A percentile compares a stretch with the other conserved stretches of the same genome.
These are phyloP conservation scores for Lytechinus variegatus DNA, from an alignment of 35 echinoderm and acorn worm species.

Conservation along the genomic window DNA sequence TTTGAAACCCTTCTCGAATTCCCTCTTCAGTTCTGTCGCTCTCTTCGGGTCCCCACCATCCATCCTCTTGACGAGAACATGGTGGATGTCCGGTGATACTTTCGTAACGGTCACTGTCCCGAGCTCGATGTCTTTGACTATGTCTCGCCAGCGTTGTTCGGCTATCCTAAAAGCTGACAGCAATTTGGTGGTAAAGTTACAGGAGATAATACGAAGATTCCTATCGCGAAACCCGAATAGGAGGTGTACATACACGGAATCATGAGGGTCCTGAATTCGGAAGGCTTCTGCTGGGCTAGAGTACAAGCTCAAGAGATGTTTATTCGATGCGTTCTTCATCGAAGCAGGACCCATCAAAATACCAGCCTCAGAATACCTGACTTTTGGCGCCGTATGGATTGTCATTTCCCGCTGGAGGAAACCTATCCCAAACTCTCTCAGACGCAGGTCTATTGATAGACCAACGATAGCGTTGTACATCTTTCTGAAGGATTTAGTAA, in stretches of 20 bases:
- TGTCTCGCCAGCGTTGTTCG: conserved; percentile 58
- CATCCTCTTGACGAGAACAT: conserved; percentile 34
- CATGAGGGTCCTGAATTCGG: conserved; percentile 40
- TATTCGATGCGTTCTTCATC: conserved; percentile 47
- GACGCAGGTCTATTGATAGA: neutral
- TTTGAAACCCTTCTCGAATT: conserved; percentile 81
- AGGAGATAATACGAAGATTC: conserved; percentile 33
- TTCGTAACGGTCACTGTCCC: conserved; percentile 53
- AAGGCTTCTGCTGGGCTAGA: conserved; percentile 62
- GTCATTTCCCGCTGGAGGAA: conserved; percentile 47
- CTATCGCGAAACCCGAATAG: conserved; percentile 75
- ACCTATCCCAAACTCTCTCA: neutral
- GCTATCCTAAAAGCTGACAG: conserved; percentile 37
- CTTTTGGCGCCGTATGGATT: conserved; percentile 26
- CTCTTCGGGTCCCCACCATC: conserved; percentile 62
- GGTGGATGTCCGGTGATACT: conserved; percentile 40
- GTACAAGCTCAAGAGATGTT: conserved; percentile 53
- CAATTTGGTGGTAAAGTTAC: conserved; percentile 54
- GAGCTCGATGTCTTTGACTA: conserved; percentile 48
- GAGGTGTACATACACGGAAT: conserved; percentile 64
- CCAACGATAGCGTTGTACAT: neutral
- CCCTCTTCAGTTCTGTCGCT: conserved; percentile 55
- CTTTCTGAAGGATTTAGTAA: neutral
- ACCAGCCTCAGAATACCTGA: neutral
- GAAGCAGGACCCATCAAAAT: conserved; percentile 56